Conservation (phyloP, 2,797 vertebrate species). For the Poeciliopsis turneri region DNA sequence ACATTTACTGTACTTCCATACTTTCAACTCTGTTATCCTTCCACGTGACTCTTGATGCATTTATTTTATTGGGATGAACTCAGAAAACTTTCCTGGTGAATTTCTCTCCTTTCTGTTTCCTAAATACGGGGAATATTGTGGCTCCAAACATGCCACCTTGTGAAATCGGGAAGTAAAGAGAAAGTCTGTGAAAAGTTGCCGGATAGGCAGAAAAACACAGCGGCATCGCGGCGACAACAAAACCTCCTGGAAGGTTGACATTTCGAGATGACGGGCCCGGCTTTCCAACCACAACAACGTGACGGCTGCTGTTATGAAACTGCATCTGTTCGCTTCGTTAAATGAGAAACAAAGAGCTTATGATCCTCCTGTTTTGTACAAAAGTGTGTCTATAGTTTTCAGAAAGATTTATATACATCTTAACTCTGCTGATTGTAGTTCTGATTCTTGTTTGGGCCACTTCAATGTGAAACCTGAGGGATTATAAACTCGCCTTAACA, state of each 20-base stretch:
- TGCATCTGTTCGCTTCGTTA: not conserved
- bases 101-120: conserved; percentile 26
- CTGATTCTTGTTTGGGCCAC: not conserved
- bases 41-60: not conserved
- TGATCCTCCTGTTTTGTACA: not conserved
- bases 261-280: not conserved
- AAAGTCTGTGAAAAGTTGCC: not conserved
- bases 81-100: not conserved
- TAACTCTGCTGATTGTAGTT: not conserved
- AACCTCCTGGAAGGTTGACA: not conserved
- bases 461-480: not conserved
- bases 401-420: not conserved
- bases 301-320: not conserved
- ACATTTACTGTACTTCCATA: not conserved
- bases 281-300: not conserved
- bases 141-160: conserved; percentile 9
- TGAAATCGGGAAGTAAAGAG: conserved; percentile 7
- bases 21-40: not conserved
- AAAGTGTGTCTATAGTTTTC: not conserved
- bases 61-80: not conserved
- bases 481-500: not conserved
- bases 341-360: not conserved
- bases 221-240: not conserved
- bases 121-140: conserved; percentile 30
- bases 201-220: not conserved